Evolutionary conservation across 2,113 vertebrate genomes (phyloP).

Genomic region (Calonectris borealis): DNA sequence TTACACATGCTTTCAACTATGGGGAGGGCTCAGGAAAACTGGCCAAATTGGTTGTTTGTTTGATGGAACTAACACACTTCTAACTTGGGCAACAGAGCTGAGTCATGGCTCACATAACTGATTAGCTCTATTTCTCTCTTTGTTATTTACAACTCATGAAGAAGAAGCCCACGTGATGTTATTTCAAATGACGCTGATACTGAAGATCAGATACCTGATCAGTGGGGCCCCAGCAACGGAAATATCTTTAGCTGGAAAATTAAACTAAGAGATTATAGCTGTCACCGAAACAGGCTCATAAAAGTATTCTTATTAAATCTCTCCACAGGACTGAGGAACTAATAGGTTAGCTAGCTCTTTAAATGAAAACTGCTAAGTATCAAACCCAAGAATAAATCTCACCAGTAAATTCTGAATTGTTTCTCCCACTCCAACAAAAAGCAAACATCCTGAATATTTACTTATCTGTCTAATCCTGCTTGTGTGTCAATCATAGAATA

Average conservation of each 20-base stretch:
- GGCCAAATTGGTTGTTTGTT: not conserved
- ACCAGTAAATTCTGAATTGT: not conserved
- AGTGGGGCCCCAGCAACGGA: not conserved
- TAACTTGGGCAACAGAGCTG: not conserved
- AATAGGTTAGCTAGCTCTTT: not conserved
- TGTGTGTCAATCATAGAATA: not conserved
- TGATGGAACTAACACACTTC: not conserved
- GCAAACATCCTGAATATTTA: not conserved
- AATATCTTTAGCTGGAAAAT: not conserved
- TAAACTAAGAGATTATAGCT: conserved; percentile 2
- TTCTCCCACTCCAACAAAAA: not conserved
- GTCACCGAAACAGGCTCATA: not conserved
- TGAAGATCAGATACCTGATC: not conserved
- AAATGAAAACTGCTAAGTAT: not conserved
- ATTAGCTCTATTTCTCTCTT: not conserved
- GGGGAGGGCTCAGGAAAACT: not conserved
- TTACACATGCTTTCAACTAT: not conserved
- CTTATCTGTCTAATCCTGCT: not conserved
- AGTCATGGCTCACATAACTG: conserved; percentile 1
- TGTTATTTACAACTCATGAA: not conserved
- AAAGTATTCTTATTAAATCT: conserved; percentile 1
- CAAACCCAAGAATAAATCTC: not conserved
- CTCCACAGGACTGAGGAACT: not conserved
- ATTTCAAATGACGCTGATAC: not conserved
- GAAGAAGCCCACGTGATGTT: not conserved